phyloP scores from a whole-genome alignment of 2,888 invertebrate species.

The Barypeithes pellucidus region DNA sequence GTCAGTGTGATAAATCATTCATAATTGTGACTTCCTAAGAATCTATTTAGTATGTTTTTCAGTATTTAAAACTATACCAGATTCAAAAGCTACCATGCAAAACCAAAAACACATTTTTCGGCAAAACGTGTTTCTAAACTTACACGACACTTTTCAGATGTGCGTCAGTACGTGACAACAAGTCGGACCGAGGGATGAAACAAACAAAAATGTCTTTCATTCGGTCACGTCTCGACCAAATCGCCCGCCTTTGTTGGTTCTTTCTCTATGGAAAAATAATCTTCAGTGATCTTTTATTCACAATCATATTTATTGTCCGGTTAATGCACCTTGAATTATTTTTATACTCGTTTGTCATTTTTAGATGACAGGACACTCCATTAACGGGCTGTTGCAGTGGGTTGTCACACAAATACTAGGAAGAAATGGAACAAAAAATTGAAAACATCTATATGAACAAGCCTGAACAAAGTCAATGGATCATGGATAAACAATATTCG shows the following conservation, averaged over 20 bases:
- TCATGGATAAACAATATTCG: no score
- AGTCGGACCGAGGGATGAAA: conserved; percentile 46
- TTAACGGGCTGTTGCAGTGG: conserved; percentile 19
- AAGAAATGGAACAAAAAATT: no score
- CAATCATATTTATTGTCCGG: conserved; percentile 51
- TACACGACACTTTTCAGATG: conserved; percentile 17
- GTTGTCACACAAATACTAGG: no score
- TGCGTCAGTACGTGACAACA: conserved; percentile 49
- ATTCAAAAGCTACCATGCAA: conserved; percentile 21
- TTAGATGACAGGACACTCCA: conserved; percentile 30
- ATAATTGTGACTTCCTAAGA: no score
- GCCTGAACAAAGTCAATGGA: no score
- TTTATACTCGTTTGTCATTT: conserved; percentile 53
- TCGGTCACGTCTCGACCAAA: conserved; percentile 41
- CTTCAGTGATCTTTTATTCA: conserved; percentile 40
- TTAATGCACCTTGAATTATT: conserved; percentile 54
- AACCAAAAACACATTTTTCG: conserved; percentile 22
- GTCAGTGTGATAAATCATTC: no score
- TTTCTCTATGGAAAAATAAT: conserved; percentile 51
- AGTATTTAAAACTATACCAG: no score
- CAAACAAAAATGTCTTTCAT: conserved; percentile 46
- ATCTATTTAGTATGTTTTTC: no score
- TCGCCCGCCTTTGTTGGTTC: conserved; percentile 38
- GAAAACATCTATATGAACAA: no score
- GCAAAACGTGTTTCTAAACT: conserved; percentile 28